Evolutionary conservation across 2,888 invertebrate genomes (phyloP).

Genomic region (Torymus auratus): DNA sequence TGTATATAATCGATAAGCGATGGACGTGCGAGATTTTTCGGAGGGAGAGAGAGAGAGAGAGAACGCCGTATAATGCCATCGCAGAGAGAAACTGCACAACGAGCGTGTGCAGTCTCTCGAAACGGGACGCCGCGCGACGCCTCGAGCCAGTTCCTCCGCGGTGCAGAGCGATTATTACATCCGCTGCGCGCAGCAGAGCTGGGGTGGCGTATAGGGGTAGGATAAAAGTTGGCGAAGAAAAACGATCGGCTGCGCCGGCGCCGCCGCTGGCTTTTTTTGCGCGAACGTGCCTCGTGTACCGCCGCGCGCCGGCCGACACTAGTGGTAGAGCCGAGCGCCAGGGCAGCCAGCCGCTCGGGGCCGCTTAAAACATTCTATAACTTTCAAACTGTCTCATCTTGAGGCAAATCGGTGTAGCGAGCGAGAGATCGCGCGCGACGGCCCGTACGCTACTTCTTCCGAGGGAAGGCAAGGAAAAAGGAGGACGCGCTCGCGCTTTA

Average conservation of each 20-base stretch:
- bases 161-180: slow-evolving; percentile 53
- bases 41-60: too few species aligned
- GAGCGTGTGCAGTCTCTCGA: slow-evolving; percentile 2
- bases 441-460: too few species aligned
- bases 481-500: slow-evolving; percentile 19
- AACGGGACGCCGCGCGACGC: neutral
- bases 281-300: slow-evolving; percentile 53
- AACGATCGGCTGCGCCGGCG: slow-evolving; percentile 39
- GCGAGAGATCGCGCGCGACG: neutral
- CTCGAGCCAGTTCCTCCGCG: neutral
- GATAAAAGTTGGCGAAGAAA: slow-evolving; percentile 56
- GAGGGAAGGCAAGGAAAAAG: neutral
- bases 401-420: slow-evolving; percentile 46
- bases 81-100: too few species aligned
- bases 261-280: slow-evolving; percentile 27
- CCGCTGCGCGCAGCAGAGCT: slow-evolving; percentile 18
- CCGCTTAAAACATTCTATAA: slow-evolving; percentile 55
- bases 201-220: neutral
- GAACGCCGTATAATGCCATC: too few species aligned
- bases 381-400: slow-evolving; percentile 55
- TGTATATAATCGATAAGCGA: neutral
- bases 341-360: neutral
- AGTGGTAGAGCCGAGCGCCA: too few species aligned
- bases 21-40: slow-evolving; percentile 28
- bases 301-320: neutral